Evolutionary conservation across 2,888 invertebrate species (phyloP).

Genomic region (Tetanocera ferruginea): DNA sequence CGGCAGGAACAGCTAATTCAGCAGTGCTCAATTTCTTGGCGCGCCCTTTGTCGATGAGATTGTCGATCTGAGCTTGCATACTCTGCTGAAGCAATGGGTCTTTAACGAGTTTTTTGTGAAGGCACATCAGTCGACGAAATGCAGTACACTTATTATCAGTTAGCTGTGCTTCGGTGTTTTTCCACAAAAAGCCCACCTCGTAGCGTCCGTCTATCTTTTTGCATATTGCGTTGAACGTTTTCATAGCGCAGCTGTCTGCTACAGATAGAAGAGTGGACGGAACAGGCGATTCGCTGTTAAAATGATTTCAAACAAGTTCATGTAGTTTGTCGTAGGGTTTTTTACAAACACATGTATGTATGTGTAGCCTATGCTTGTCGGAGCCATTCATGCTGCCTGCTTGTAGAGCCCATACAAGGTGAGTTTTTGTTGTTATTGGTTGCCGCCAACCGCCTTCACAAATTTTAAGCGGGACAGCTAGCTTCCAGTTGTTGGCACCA

Average conservation of each 20-base stretch:
- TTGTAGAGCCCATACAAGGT: not conserved
- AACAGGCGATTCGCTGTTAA: slow-evolving; percentile 14
- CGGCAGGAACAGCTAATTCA: not conserved
- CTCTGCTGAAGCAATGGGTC: not conserved
- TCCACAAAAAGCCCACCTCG: slow-evolving; percentile 37
- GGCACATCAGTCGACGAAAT: slow-evolving; percentile 1
- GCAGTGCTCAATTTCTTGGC: slow-evolving; percentile 29
- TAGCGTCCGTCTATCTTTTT: slow-evolving; percentile 30
- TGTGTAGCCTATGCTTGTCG: not conserved
- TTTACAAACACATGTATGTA: slow-evolving; percentile 1
- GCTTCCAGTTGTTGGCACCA: slow-evolving; percentile 33
- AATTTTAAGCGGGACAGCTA: slow-evolving; percentile 37
- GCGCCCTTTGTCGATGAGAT: slow-evolving; percentile 38
- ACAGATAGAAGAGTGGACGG: not conserved
- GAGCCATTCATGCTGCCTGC: not conserved
- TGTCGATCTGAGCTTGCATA: slow-evolving; percentile 33
- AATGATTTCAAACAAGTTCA: slow-evolving; percentile 6
- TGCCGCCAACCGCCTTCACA: not conserved
- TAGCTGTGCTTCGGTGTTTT: not conserved
- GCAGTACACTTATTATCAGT: slow-evolving; percentile 33
- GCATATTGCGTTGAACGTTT: slow-evolving; percentile 12
- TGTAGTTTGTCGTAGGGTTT: not conserved
- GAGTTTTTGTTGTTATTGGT: not conserved
- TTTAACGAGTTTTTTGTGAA: not conserved
- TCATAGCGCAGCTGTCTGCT: slow-evolving; percentile 22